Conservation (phyloP, 2,888 invertebrate genomes). For the Acrobasis consociella region DNA sequence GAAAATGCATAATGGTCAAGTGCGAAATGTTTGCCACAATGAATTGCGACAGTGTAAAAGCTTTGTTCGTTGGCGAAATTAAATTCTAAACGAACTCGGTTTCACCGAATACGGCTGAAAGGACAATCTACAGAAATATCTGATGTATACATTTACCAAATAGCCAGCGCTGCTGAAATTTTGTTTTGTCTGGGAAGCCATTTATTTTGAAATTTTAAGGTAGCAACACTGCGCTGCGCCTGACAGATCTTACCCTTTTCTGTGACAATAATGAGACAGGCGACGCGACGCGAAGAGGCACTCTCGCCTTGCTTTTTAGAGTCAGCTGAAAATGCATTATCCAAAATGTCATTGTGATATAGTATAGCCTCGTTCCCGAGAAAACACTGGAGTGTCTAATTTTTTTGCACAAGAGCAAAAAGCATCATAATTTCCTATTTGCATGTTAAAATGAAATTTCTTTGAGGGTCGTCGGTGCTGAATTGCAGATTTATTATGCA, state of each 20-base stretch:
- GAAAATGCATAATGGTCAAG: slow-evolving; percentile 53
- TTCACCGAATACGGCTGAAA: slow-evolving; percentile 49
- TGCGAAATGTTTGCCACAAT: slow-evolving; percentile 57
- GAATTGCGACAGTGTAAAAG: slow-evolving; percentile 68
- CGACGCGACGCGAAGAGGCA: slow-evolving; percentile 49
- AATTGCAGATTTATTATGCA: slow-evolving; percentile 41
- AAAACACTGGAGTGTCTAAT: slow-evolving; percentile 30
- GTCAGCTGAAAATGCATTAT: slow-evolving; percentile 51
- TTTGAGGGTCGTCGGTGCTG: slow-evolving; percentile 37
- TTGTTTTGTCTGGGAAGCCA: slow-evolving; percentile 34
- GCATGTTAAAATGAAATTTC: slow-evolving; percentile 36
- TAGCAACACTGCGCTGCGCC: slow-evolving; percentile 39
- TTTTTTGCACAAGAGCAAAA: slow-evolving; percentile 25
- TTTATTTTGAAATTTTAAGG: slow-evolving; percentile 45
- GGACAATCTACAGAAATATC: slow-evolving; percentile 35
- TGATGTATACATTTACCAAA: slow-evolving; percentile 37
- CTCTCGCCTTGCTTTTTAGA: slow-evolving; percentile 50
- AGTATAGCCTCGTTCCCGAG: slow-evolving; percentile 36
- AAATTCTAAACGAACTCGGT: slow-evolving; percentile 56
- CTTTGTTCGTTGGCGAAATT: slow-evolving; percentile 64
- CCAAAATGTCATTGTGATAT: slow-evolving; percentile 47
- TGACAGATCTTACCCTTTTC: slow-evolving; percentile 48
- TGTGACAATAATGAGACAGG: slow-evolving; percentile 59
- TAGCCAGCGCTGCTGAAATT: slow-evolving; percentile 32
- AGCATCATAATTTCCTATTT: slow-evolving; percentile 38